Evolutionary conservation across 2,113 vertebrate genomes (phyloP), one percentile per base, ranked within the genome.

Genomic region (Microtus ochrogaster): DNA sequence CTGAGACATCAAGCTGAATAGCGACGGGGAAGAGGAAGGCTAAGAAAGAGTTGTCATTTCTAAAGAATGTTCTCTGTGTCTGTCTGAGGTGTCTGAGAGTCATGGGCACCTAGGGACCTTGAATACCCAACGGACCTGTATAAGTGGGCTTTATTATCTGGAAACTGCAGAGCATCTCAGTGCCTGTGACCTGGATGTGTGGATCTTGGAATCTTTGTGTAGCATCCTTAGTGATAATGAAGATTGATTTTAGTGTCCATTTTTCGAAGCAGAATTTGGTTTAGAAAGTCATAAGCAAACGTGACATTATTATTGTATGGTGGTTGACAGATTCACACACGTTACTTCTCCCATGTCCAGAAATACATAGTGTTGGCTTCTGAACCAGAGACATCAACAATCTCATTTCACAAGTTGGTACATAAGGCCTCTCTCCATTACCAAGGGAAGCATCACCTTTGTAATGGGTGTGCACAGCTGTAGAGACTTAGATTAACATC

Each of bases 11-110:
- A 47, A 7, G 61, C 24, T 65, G 10, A 41, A 44, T 2, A 17
- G 3, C 1, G 10, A 21, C 11, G 4, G 21, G 0, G 13, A 5
- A 0, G 5, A 44, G 4, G 21, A 36, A 61, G 58, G 30, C 24
- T 22, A 52, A 47, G 4, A 41, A 16, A 81, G 55, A 41, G 6
- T 90, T 68, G 26, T 0, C 92, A 6, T 58, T 88, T 92, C n/a
- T 70, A 87, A 5, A 63, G 81, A 52, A 79, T 65, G 6, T 10
- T 39, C 8, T 30, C 36, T 24, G 17, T 63, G 39, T 7, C 44
- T 92, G 39, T 5, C 55, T 77, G 12, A 58, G 2, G 19, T 74
- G 5, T 2, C 17, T 55, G 28, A n/a, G 44, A 73, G 49, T 77
- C 3, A 2, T 61, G 26, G 24, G 33, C 6, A 49, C 3, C 1